These are phyloP conservation scores for Phyto melanocephala DNA, from an alignment of 2,888 invertebrate genomes.

Conservation along the genomic window DNA sequence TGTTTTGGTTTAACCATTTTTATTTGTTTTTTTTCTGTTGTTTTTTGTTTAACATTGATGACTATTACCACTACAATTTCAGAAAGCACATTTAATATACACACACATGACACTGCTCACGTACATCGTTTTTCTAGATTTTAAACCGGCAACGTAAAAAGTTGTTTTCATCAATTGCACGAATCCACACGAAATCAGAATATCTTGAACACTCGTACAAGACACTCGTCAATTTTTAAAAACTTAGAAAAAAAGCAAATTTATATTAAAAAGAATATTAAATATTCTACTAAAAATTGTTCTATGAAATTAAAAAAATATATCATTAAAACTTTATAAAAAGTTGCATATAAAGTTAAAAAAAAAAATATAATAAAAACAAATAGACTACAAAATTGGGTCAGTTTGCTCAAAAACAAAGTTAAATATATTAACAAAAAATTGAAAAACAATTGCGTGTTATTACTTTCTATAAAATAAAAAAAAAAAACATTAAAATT, in stretches of 20 bases:
- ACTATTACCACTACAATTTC: not conserved
- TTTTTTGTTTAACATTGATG: slow-evolving; percentile 26
- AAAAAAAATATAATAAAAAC: not conserved
- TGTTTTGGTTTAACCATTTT: slow-evolving; percentile 19
- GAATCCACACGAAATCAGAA: slow-evolving; percentile 64
- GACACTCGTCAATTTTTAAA: slow-evolving; percentile 49
- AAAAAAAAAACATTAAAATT: slow-evolving; percentile 20
- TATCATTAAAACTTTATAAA: not conserved
- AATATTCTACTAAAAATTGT: slow-evolving; percentile 1
- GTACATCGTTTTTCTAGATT: slow-evolving; percentile 30
- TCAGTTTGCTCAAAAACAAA: slow-evolving; percentile 1
- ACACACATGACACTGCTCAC: slow-evolving; percentile 43
- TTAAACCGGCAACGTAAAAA: slow-evolving; percentile 63
- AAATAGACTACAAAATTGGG: not conserved
- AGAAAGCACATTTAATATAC: slow-evolving; percentile 5
- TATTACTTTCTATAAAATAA: slow-evolving; percentile 13
- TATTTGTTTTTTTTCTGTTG: slow-evolving; percentile 15
- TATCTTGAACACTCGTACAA: slow-evolving; percentile 65
- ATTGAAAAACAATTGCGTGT: not conserved
- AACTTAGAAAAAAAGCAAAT: slow-evolving; percentile 13
- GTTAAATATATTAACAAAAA: not conserved
- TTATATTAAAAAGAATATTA: not conserved
- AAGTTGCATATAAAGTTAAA: not conserved
- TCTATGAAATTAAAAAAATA: slow-evolving; percentile 13
- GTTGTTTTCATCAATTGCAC: slow-evolving; percentile 60